Base-by-base conservation (phyloP, 2,888 invertebrate genomes). In the Philereme vetulata region DNA sequence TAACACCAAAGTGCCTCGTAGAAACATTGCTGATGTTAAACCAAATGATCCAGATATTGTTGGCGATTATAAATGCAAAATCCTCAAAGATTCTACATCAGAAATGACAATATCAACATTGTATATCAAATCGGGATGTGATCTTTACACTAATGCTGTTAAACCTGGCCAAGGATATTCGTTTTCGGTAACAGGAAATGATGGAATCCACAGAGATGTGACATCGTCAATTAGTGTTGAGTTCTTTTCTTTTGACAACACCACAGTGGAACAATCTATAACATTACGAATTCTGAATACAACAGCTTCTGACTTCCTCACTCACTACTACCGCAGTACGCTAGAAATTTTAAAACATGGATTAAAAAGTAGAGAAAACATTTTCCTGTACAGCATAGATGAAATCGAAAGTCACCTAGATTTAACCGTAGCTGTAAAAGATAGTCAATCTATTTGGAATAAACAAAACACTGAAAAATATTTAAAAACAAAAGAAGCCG, bases 31-130 rank as follows among this genome's bases (percentile, higher is more conserved):
- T 5, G 95, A 98, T 83, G 96, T 98, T 0, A 96, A 96, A 85
- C 99, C 99, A 0, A 96, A 97, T 77, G 99, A 99, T 90, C 95
- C 96, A 0, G 98, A 99, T 82, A 94, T 94, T n/a, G 94, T 95
- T 53, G 98, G 98, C 4, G 96, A 97, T 76, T 98, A 98, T 78
- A 95, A 93, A 75, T 99, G 98, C 81, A 95, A 95, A 79, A 95
- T 98, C 65, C 86, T 97, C 92, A 84, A 94, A 95, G 80, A 92
- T 94, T 72, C 95, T 91, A 84, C 94, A 85, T 78, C 94, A 90
- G 71, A 94, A 92, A 85, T 76, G 67, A 90, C 94, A 9, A 80
- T 93, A 51, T 93, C 94, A 0, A 86, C 95, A 44, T 88, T 97
- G 10, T 94, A 92, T 52, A 96, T 98, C 56, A 95, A 95, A 50